Conservation (phyloP, 2,797 vertebrate genomes). For the Pteropus rufus region DNA sequence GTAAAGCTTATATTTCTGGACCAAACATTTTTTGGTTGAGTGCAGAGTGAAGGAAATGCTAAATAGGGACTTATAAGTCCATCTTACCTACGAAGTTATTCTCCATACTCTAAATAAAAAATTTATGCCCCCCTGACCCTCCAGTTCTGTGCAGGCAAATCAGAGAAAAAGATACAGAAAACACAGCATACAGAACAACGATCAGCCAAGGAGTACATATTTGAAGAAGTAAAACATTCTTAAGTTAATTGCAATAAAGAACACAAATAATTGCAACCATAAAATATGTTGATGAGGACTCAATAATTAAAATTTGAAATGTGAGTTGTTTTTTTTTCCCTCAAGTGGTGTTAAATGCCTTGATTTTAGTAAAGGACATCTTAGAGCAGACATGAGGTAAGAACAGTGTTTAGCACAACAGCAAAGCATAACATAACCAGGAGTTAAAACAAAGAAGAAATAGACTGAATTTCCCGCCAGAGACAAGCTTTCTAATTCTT, state of each 20-base stretch:
- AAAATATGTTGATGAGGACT: not conserved
- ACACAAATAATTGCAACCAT: not conserved
- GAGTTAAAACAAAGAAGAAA: not conserved
- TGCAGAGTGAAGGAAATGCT: not conserved
- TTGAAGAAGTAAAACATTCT: not conserved
- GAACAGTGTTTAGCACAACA: not conserved
- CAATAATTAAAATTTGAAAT: not conserved
- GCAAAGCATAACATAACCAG: not conserved
- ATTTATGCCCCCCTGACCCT: not conserved
- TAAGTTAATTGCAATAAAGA: not conserved
- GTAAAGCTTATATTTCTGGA: not conserved
- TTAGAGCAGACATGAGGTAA: not conserved
- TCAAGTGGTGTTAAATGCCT: not conserved
- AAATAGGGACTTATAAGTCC: not conserved
- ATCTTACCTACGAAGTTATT: not conserved
- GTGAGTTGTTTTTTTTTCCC: not conserved
- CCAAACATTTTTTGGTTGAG: not conserved
- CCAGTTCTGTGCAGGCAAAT: not conserved
- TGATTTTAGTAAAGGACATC: not conserved
- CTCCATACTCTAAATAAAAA: not conserved
- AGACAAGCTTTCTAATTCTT: not conserved
- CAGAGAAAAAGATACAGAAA: not conserved
- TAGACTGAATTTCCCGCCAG: not conserved
- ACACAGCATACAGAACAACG: not conserved
- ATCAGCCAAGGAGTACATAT: not conserved